Percentiles rank a stretch among this genome's conserved stretches.
phyloP scores from a whole-genome alignment of 1,140 invertebrate genomes.

The Bombus consobrinus region DNA sequence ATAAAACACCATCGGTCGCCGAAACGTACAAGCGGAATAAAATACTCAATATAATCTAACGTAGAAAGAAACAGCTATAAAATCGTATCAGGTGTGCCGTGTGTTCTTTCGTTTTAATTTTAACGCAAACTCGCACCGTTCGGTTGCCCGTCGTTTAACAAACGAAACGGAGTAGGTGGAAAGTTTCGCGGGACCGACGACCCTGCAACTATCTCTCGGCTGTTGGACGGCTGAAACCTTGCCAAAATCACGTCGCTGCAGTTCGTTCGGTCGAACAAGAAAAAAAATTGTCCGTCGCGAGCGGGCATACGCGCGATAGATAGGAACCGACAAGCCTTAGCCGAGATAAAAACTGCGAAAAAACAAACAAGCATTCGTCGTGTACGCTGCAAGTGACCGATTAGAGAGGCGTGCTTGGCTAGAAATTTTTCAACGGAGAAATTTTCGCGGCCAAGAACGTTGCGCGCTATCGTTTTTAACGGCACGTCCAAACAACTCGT shows the following conservation, averaged over 20 bases:
- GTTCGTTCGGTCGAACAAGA: slow-evolving; percentile 30
- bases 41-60: no score
- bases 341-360: slow-evolving; percentile 24
- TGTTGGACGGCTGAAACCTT: slow-evolving; percentile 70
- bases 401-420: background rate
- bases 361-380: slow-evolving; percentile 3
- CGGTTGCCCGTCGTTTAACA: slow-evolving; percentile 10
- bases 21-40: background rate
- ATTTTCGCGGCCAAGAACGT: background rate
- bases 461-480: slow-evolving; percentile 25
- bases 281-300: slow-evolving; percentile 20
- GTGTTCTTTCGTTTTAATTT: background rate
- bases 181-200: slow-evolving; percentile 65
- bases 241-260: slow-evolving; percentile 66
- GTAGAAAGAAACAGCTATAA: background rate
- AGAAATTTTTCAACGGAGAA: background rate
- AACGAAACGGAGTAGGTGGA: slow-evolving; percentile 32
- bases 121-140: background rate
- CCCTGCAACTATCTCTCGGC: slow-evolving; percentile 64
- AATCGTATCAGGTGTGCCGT: background rate
- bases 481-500: slow-evolving; percentile 5
- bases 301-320: background rate
- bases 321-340: background rate
- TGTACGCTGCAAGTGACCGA: slow-evolving; percentile 37
- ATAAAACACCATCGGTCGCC: background rate